Evolutionary conservation across 2,113 vertebrate genomes (phyloP).

Genomic region (Centropristis striata): DNA sequence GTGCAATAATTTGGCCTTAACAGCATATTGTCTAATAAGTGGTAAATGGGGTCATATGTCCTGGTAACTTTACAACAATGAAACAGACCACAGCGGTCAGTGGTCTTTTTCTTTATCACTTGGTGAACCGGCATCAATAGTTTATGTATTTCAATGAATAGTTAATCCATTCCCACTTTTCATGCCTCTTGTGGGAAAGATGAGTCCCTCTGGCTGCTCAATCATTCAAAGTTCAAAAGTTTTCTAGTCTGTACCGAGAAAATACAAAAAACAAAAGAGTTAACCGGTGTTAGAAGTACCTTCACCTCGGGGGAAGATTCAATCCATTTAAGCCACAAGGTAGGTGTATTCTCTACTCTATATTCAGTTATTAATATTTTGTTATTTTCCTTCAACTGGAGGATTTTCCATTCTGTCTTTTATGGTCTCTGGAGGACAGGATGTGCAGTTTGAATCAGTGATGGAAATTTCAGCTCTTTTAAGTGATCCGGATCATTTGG

Average conservation of each 20-base stretch:
- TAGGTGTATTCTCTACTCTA: neutral
- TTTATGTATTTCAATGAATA: neutral
- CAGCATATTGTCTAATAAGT: neutral
- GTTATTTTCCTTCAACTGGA: neutral
- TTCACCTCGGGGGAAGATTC: neutral
- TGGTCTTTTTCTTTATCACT: neutral
- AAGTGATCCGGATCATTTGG: too few species aligned
- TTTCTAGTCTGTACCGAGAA: neutral
- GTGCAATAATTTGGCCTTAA: neutral
- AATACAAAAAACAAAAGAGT: too few species aligned
- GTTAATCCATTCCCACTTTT: neutral
- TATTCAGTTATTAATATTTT: neutral
- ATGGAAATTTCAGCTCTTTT: too few species aligned
- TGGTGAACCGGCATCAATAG: neutral
- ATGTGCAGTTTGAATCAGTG: neutral
- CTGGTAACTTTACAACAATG: neutral
- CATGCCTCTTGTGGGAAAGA: neutral
- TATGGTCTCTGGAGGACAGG: slow-evolving; percentile 17
- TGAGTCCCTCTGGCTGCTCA: neutral
- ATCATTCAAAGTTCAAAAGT: neutral
- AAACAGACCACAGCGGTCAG: neutral
- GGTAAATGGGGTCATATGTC: neutral
- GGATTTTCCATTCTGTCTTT: slow-evolving; percentile 2
- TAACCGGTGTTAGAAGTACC: too few species aligned
- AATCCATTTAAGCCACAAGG: neutral